Evolutionary conservation across 1,140 invertebrate genomes (phyloP).

Genomic region (Heliothis virescens): DNA sequence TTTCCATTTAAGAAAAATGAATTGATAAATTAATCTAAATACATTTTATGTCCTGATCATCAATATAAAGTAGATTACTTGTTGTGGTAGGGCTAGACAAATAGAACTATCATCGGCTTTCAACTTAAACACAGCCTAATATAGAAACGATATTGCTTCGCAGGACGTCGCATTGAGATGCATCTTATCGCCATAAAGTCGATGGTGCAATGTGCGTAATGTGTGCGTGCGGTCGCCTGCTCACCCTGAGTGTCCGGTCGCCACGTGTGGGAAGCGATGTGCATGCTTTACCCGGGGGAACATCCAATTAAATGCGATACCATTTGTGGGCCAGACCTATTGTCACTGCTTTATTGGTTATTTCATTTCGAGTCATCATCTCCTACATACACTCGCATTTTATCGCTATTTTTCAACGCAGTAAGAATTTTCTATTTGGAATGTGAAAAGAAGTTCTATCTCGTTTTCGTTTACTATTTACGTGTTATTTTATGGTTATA

Average conservation of each 20-base stretch:
- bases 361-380: background rate
- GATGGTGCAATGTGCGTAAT: conserved; percentile 34
- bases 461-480: too few species aligned
- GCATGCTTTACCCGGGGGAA: background rate
- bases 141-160: background rate
- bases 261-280: conserved; percentile 34
- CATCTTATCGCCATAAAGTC: conserved; percentile 14
- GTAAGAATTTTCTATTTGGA: background rate
- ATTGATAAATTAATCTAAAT: background rate
- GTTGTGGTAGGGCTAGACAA: too few species aligned
- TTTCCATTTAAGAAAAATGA: background rate
- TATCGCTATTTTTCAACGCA: background rate
- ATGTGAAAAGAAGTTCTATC: background rate
- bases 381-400: background rate
- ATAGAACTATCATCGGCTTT: too few species aligned
- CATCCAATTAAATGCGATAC: background rate
- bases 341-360: conserved; percentile 5
- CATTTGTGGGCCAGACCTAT: conserved; percentile 9
- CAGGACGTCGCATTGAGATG: background rate
- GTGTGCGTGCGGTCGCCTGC: background rate
- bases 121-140: background rate
- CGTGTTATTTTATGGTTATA: background rate
- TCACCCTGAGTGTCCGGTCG: background rate
- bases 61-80: too few species aligned
- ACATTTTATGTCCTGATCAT: too few species aligned